Evolutionary conservation across 64 coral and sea anemone species (phyloP).

Genomic region (Porites australiensis): DNA sequence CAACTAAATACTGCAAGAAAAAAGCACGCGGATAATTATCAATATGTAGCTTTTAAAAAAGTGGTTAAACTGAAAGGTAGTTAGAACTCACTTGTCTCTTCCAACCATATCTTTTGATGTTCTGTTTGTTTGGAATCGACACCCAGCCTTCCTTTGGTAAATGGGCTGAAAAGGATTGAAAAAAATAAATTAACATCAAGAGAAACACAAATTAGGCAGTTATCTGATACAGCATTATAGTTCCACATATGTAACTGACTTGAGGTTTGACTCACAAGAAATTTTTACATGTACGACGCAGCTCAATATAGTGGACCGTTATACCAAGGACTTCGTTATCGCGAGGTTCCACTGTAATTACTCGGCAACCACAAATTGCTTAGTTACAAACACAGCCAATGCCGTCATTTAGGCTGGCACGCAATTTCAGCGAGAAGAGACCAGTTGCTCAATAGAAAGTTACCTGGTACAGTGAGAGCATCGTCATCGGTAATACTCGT

Average conservation of each 20-base stretch:
- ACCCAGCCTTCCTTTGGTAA: slow-evolving; percentile 97
- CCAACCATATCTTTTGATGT: slow-evolving; percentile 99
- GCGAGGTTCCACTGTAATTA: too few species aligned
- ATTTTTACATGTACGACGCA: too few species aligned
- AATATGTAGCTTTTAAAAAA: neutral
- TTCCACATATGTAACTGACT: neutral
- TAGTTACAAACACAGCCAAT: too few species aligned
- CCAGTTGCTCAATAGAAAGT: neutral
- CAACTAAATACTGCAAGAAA: slow-evolving; percentile 90
- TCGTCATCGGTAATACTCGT: slow-evolving; percentile 24
- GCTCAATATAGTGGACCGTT: too few species aligned
- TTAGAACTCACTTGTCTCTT: slow-evolving; percentile 84
- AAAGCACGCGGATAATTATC: neutral
- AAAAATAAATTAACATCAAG: neutral
- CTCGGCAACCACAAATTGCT: too few species aligned
- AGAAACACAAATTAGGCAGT: neutral
- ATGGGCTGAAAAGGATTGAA: slow-evolving; percentile 70
- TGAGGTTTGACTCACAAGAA: too few species aligned
- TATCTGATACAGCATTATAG: neutral
- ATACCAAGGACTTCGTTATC: too few species aligned
- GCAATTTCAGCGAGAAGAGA: too few species aligned
- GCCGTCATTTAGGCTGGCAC: too few species aligned
- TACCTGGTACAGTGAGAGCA: slow-evolving; percentile 55
- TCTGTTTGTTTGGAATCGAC: slow-evolving; percentile 96
- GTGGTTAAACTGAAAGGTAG: neutral